Percentiles rank a stretch among this genome's conserved stretches.
phyloP scores from a whole-genome alignment of 2,888 invertebrate genomes.

The Tenthredo scrophulariae region DNA sequence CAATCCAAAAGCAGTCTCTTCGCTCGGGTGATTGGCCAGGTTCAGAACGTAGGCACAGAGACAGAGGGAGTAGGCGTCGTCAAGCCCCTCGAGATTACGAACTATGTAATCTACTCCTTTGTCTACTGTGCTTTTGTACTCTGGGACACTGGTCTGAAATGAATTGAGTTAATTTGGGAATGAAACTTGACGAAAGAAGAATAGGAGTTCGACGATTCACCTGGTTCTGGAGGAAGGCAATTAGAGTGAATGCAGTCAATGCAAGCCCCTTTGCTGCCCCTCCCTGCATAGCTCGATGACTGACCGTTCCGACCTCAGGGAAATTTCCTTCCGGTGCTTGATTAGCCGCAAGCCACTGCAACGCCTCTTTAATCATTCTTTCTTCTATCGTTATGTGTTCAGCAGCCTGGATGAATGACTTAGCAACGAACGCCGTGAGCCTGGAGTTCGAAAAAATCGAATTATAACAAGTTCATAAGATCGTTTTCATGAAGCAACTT shows the following conservation, averaged over 20 bases:
- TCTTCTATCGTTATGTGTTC: constrained; percentile 87
- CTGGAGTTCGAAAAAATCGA: constrained; percentile 78
- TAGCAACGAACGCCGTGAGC: constrained; percentile 92
- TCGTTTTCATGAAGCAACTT: constrained; percentile 82
- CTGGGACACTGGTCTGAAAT: constrained; percentile 50
- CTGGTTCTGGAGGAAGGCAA: constrained; percentile 86
- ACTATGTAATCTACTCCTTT: constrained; percentile 89
- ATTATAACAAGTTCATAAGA: constrained; percentile 87
- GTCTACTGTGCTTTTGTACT: constrained; percentile 85
- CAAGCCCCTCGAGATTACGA: constrained; percentile 82
- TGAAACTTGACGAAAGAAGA: background rate
- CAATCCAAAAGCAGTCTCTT: constrained; percentile 83
- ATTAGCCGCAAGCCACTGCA: constrained; percentile 87
- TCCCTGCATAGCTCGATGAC: constrained; percentile 87
- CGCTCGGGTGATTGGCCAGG: constrained; percentile 86
- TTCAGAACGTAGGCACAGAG: constrained; percentile 89
- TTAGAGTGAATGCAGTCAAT: constrained; percentile 89
- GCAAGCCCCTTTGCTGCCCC: constrained; percentile 86
- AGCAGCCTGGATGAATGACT: constrained; percentile 88
- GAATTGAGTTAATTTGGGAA: constrained; percentile 66
- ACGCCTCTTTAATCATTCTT: constrained; percentile 83
- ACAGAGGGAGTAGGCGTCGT: constrained; percentile 88
- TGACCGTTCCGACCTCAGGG: constrained; percentile 85
- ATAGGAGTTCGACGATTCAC: constrained; percentile 70
- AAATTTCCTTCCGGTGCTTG: constrained; percentile 90